phyloP scores from a whole-genome alignment of 2,113 vertebrate species.

The Epinephelus fuscoguttatus region DNA sequence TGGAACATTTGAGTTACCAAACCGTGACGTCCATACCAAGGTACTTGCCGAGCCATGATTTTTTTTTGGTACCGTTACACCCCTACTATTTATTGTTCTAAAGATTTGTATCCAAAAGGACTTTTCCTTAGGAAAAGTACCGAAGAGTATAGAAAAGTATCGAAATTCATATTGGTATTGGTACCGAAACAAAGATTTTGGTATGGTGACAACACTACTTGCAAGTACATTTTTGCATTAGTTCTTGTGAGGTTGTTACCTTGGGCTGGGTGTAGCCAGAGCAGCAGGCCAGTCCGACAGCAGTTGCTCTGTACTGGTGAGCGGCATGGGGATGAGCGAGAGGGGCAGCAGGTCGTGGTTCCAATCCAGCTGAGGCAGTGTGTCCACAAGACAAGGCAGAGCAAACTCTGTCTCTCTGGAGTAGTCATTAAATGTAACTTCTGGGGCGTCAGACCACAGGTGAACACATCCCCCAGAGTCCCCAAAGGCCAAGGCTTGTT shows the following conservation, averaged over 20 bases:
- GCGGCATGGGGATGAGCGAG: constrained; percentile 93
- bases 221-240: too few relatives aligned
- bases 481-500: constrained; percentile 95
- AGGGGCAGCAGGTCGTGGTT: constrained; percentile 95
- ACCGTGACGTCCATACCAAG: too few relatives aligned
- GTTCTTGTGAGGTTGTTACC: constrained; percentile 78
- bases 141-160: too few relatives aligned
- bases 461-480: constrained; percentile 96
- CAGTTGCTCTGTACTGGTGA: constrained; percentile 89
- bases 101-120: too few relatives aligned
- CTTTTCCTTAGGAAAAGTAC: too few relatives aligned
- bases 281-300: constrained; percentile 93
- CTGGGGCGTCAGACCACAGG: constrained; percentile 94
- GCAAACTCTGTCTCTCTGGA: constrained; percentile 96
- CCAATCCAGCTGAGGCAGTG: constrained; percentile 95
- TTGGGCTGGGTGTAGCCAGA: constrained; percentile 89
- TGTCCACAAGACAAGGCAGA: constrained; percentile 94
- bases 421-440: constrained; percentile 94
- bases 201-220: too few relatives aligned
- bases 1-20: too few relatives aligned
- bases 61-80: too few relatives aligned
- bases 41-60: too few relatives aligned
- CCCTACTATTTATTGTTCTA: too few relatives aligned
- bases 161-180: too few relatives aligned
- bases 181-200: too few relatives aligned